Evolutionary conservation across 2,888 invertebrate genomes (phyloP).

Genomic region (Pandemis heparana): DNA sequence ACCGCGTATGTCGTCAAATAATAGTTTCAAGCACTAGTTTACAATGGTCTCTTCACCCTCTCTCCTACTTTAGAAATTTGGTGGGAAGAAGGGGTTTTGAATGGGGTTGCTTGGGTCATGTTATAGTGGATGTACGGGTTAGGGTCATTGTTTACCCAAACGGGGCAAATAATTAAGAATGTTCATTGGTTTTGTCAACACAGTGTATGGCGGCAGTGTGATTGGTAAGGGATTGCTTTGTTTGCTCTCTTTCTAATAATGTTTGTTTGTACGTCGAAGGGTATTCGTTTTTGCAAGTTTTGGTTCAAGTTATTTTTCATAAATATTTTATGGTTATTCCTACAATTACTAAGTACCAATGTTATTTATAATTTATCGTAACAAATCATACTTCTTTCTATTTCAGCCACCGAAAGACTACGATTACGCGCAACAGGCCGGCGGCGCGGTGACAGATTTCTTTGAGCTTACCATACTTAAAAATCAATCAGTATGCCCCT

Average conservation of each 20-base stretch:
- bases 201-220: slow-evolving; percentile 64
- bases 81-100: slow-evolving; percentile 34
- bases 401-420: no score
- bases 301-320: slow-evolving; percentile 9
- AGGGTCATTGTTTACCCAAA: slow-evolving; percentile 80
- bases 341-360: no score
- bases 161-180: slow-evolving; percentile 83
- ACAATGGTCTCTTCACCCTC: slow-evolving; percentile 52
- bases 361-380: no score
- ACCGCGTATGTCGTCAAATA: slow-evolving; percentile 71
- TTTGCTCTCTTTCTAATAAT: slow-evolving; percentile 66
- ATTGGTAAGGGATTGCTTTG: slow-evolving; percentile 71
- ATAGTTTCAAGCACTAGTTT: slow-evolving; percentile 66
- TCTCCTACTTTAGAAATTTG: slow-evolving; percentile 27
- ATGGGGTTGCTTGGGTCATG: slow-evolving; percentile 52
- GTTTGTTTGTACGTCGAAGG: slow-evolving; percentile 58
- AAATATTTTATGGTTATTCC: no score
- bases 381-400: no score
- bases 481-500: no score
- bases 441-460: no score
- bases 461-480: no score
- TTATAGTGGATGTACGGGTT: slow-evolving; percentile 56
- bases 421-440: no score
- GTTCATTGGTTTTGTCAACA: slow-evolving; percentile 85
- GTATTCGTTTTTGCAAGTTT: slow-evolving; percentile 58